Evolutionary conservation across 2,113 vertebrate species (phyloP).

Genomic region (Bubalus kerabau): DNA sequence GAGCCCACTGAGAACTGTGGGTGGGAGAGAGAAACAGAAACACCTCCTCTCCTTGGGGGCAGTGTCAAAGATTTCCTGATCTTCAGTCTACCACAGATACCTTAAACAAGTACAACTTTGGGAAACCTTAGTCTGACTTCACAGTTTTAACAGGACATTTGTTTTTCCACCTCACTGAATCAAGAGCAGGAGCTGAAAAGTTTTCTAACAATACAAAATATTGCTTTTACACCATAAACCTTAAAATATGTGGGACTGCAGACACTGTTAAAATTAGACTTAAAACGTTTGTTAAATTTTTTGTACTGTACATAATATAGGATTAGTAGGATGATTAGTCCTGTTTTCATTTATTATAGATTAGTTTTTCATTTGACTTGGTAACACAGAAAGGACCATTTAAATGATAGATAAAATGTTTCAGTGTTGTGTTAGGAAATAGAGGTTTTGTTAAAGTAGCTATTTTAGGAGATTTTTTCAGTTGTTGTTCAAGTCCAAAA

Average conservation of each 20-base stretch:
- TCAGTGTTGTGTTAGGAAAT: not conserved
- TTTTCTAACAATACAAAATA: not conserved
- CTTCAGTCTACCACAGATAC: not conserved
- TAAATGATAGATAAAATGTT: not conserved
- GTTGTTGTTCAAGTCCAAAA: not conserved
- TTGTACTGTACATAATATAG: not conserved
- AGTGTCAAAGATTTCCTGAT: not conserved
- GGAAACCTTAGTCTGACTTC: not conserved
- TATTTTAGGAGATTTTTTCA: not conserved
- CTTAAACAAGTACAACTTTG: not conserved
- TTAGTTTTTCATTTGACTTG: constrained; percentile 8
- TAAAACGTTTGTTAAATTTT: not conserved
- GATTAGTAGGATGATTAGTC: not conserved
- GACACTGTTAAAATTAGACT: not conserved
- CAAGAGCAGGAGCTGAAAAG: not conserved
- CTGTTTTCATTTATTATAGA: not conserved
- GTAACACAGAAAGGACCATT: not conserved
- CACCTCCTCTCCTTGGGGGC: not conserved
- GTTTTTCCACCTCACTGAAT: not conserved
- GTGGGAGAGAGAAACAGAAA: not conserved
- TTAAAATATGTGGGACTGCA: not conserved
- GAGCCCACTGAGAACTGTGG: not conserved
- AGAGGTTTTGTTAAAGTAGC: not conserved
- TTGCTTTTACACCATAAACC: not conserved
- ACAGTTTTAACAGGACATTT: not conserved